Evolutionary conservation across 2,113 vertebrate genomes (phyloP).

Genomic region (Gambusia holbrooki): DNA sequence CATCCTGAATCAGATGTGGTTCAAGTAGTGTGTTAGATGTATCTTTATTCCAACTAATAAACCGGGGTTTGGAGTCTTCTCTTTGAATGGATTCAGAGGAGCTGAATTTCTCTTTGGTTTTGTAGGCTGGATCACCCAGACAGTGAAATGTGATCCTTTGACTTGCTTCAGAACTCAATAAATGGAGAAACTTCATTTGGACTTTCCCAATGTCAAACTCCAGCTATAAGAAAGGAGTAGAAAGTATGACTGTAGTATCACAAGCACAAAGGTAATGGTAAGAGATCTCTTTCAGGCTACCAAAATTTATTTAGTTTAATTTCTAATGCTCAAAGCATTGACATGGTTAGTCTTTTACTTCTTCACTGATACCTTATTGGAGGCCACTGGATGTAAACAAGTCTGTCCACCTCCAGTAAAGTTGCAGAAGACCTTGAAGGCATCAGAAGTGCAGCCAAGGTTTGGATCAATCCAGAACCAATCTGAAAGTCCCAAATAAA

Average conservation of each 20-base stretch:
- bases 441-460: constrained; percentile 93
- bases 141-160: constrained; percentile 92
- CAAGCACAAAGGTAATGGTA: background rate
- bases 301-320: background rate
- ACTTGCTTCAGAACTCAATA: constrained; percentile 91
- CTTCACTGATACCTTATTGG: constrained; percentile 85
- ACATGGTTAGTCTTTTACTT: background rate
- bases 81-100: constrained; percentile 45
- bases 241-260: background rate
- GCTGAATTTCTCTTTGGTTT: constrained; percentile 58
- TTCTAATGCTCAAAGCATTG: background rate
- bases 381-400: constrained; percentile 87
- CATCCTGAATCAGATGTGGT: constrained; percentile 87
- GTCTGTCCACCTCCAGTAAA: constrained; percentile 97
- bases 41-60: constrained; percentile 94
- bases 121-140: constrained; percentile 74
- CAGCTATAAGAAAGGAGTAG: constrained; percentile 78
- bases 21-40: constrained; percentile 86
- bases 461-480: constrained; percentile 99
- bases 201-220: constrained; percentile 90
- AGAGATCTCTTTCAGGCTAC: background rate
- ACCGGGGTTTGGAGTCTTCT: constrained; percentile 76
- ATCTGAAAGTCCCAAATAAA: constrained; percentile 73
- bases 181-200: constrained; percentile 99
- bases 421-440: constrained; percentile 97